A percentile compares a stretch with the other conserved stretches of the same genome.
phyloP scores from a whole-genome alignment of 2,888 invertebrate species.

The Minunthozetes semirufus region DNA sequence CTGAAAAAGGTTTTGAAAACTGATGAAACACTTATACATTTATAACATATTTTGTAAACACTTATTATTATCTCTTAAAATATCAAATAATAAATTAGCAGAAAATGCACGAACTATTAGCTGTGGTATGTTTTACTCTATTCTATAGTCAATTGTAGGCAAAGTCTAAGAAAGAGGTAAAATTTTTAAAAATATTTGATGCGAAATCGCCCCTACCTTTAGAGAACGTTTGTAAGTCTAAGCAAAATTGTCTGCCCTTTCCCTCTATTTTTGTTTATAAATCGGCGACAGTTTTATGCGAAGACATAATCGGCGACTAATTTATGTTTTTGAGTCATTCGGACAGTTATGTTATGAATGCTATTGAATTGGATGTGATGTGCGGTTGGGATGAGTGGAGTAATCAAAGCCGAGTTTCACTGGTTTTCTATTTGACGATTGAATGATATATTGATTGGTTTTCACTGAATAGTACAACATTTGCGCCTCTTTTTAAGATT shows the following conservation, averaged over 20 bases:
- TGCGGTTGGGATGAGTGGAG: neutral
- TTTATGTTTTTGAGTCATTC: neutral
- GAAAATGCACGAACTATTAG: no score
- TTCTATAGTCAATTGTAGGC: no score
- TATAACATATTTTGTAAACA: no score
- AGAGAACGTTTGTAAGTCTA: no score
- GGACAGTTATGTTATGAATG: neutral
- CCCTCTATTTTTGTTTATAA: neutral
- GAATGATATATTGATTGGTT: conserved; percentile 6
- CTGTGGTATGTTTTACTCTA: no score
- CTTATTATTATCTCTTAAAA: no score
- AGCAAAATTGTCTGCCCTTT: neutral
- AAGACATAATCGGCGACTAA: neutral
- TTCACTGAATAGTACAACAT: conserved; percentile 61
- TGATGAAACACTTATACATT: no score
- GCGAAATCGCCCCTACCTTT: no score
- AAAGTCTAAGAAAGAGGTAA: no score
- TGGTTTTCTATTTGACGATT: neutral
- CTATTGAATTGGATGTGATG: neutral
- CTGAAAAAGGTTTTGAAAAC: no score
- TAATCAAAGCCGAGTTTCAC: neutral
- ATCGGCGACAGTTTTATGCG: neutral
- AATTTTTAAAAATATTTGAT: no score
- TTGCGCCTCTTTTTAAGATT: conserved; percentile 91
- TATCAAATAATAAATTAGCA: no score